phyloP scores from a whole-genome alignment of 1,140 invertebrate species.

The Diabrotica undecimpunctata region DNA sequence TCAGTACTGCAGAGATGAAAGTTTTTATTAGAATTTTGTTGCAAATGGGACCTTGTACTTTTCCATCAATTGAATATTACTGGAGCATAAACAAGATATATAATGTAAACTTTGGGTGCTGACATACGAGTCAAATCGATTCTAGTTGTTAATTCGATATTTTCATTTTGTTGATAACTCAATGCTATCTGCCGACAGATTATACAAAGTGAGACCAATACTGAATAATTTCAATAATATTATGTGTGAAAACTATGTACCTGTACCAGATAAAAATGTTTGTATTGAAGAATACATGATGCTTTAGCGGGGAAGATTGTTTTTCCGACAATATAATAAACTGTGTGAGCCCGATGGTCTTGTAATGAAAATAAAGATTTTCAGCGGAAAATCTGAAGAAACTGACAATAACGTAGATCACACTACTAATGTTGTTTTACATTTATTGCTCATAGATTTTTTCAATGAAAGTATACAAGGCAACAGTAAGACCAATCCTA shows the following conservation, averaged over 20 bases:
- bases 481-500: no score
- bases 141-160: slow-evolving; percentile 19
- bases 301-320: slow-evolving; percentile 37
- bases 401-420: no score
- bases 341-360: slow-evolving; percentile 27
- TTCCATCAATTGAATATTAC: slow-evolving; percentile 22
- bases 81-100: slow-evolving; percentile 20
- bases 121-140: slow-evolving; percentile 15
- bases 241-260: slow-evolving; percentile 32
- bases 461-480: no score
- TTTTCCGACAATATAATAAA: slow-evolving; percentile 38
- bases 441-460: no score
- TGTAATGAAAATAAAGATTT: slow-evolving; percentile 31
- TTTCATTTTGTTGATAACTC: slow-evolving; percentile 21
- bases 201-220: slow-evolving; percentile 22
- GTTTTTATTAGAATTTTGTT: slow-evolving; percentile 22
- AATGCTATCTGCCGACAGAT: slow-evolving; percentile 15
- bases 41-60: slow-evolving; percentile 21
- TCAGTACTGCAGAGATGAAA: slow-evolving; percentile 18
- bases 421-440: no score
- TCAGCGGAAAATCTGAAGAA: slow-evolving; percentile 25
- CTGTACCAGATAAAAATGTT: slow-evolving; percentile 39
- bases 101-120: slow-evolving; percentile 13
- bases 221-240: slow-evolving; percentile 24
- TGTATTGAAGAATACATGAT: slow-evolving; percentile 45